phyloP scores from a whole-genome alignment of 35 echinoderm and acorn worm species.

The Diadema setosum region DNA sequence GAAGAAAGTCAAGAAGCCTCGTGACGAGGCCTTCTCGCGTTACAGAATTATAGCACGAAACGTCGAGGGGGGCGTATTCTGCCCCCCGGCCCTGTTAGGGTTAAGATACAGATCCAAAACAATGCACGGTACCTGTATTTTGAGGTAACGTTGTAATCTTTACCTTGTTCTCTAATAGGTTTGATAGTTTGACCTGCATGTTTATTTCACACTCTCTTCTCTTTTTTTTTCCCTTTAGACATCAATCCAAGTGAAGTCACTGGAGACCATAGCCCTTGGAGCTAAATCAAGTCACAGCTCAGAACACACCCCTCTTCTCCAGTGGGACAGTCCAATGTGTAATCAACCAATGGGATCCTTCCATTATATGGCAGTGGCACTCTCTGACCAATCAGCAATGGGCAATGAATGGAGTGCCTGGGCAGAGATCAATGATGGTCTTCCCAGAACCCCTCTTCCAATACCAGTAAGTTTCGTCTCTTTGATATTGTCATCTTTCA shows the following conservation, averaged over 20 bases:
- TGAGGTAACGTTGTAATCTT: no score
- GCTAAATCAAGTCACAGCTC: constrained; percentile 12
- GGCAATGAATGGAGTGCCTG: constrained; percentile 68
- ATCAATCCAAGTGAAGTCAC: not conserved
- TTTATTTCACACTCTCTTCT: not conserved
- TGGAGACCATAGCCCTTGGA: not conserved
- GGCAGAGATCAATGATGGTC: constrained; percentile 29
- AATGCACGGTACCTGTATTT: no score
- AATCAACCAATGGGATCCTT: constrained; percentile 8
- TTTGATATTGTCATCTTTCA: no score
- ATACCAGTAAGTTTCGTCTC: constrained; percentile 46
- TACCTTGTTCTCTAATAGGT: no score
- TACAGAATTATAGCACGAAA: no score
- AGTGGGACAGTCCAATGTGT: not conserved
- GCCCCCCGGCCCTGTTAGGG: no score
- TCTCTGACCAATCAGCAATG: constrained; percentile 2
- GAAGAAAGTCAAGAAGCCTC: no score
- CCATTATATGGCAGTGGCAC: constrained; percentile 27
- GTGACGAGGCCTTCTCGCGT: no score
- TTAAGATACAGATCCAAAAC: no score
- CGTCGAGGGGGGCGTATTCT: no score
- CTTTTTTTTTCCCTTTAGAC: not conserved
- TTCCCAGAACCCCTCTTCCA: constrained; percentile 47
- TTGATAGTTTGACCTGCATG: no score
- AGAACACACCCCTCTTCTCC: constrained; percentile 3